Conservation (phyloP, 2,888 invertebrate species). For the Tryphoninae sp. region DNA sequence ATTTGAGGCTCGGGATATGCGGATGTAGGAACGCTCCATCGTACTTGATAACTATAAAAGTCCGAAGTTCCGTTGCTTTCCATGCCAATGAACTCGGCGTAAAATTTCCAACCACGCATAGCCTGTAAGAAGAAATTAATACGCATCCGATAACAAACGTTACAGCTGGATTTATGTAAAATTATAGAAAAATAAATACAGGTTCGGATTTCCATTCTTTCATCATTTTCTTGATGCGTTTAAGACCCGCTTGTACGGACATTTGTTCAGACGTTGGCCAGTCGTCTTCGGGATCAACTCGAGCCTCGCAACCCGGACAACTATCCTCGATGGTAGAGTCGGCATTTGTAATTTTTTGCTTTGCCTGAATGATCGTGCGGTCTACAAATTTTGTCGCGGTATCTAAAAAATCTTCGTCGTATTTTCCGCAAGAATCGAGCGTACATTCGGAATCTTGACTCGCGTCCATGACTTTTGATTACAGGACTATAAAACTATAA, state of each 20-base stretch:
- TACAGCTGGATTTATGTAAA: neutral
- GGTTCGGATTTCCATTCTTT: constrained; percentile 68
- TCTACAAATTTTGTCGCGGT: constrained; percentile 55
- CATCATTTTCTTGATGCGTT: constrained; percentile 69
- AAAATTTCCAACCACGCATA: constrained; percentile 70
- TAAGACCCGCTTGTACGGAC: constrained; percentile 55
- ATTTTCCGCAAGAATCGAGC: neutral
- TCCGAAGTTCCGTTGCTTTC: constrained; percentile 52
- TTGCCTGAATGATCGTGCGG: constrained; percentile 42
- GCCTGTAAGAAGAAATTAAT: constrained; percentile 59
- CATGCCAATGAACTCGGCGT: constrained; percentile 66
- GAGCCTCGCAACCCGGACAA: constrained; percentile 41
- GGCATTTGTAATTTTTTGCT: constrained; percentile 52
- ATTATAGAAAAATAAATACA: constrained; percentile 62
- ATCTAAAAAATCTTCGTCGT: constrained; percentile 6
- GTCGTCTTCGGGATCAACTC: constrained; percentile 32
- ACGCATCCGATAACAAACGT: neutral
- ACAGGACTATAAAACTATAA: neutral
- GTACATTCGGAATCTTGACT: neutral
- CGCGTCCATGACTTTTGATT: constrained; percentile 1
- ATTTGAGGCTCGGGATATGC: constrained; percentile 81
- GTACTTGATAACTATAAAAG: constrained; percentile 75
- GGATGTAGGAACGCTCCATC: constrained; percentile 81
- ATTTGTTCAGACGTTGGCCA: constrained; percentile 68
- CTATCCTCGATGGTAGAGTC: neutral